Percentiles rank a stretch among this genome's conserved stretches.
Evolutionary conservation across 2,888 invertebrate species (phyloP).

Genomic region (Drosophila borealis): DNA sequence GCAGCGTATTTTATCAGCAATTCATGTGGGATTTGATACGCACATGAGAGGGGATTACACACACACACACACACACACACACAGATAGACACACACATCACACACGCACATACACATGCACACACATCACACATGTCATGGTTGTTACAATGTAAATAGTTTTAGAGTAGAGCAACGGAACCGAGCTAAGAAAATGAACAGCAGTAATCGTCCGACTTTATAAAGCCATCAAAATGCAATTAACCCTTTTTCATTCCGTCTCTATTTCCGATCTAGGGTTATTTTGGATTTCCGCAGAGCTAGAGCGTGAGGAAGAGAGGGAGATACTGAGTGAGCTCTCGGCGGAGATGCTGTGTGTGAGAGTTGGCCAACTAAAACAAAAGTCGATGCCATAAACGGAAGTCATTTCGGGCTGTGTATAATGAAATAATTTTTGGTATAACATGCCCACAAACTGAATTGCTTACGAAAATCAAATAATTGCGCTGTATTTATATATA

Average conservation of each 20-base stretch:
- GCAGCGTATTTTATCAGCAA: conserved; percentile 73
- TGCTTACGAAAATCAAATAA: conserved; percentile 66
- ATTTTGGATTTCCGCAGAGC: conserved; percentile 66
- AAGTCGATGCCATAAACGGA: conserved; percentile 75
- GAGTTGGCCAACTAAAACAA: conserved; percentile 72
- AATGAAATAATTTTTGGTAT: conserved; percentile 73
- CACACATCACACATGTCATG: conserved; percentile 31
- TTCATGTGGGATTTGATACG: conserved; percentile 72
- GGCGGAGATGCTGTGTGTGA: conserved; percentile 29
- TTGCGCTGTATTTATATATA: conserved; percentile 31
- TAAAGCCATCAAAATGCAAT: conserved; percentile 82
- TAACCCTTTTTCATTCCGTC: conserved; percentile 71
- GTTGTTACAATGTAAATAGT: conserved; percentile 37
- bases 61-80: conserved; percentile 12
- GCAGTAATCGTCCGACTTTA: conserved; percentile 53
- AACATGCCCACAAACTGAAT: conserved; percentile 45
- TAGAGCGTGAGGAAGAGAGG: not conserved
- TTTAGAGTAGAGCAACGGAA: conserved; percentile 33
- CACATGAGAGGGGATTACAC: conserved; percentile 19
- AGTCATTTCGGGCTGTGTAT: conserved; percentile 71
- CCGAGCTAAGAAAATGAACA: conserved; percentile 32
- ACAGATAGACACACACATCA: conserved; percentile 3
- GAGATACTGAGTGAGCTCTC: not conserved
- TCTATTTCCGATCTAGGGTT: conserved; percentile 74
- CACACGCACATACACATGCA: conserved; percentile 8